Percentiles rank a stretch among this genome's conserved stretches.
These are phyloP conservation scores for Heloderma charlesbogerti DNA, from an alignment of 2,113 vertebrate species.

Conservation along the genomic window DNA sequence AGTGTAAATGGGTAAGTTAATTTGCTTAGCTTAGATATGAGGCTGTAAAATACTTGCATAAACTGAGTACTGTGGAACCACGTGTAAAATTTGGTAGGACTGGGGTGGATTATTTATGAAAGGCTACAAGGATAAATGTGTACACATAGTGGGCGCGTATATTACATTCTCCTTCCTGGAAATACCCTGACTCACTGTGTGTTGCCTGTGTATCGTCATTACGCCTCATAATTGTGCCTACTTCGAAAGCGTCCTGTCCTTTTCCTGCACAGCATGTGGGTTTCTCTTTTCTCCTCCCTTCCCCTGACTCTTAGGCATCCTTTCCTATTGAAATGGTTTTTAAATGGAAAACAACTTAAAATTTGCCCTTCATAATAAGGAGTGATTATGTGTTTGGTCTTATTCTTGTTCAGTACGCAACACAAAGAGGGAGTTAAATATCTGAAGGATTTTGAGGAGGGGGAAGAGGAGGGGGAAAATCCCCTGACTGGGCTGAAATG, in stretches of 20 bases:
- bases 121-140: slow-evolving; percentile 32
- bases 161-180: slow-evolving; percentile 42
- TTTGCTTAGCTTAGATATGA: slow-evolving; percentile 51
- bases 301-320: neutral
- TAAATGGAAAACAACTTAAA: slow-evolving; percentile 14
- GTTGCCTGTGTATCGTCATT: slow-evolving; percentile 57
- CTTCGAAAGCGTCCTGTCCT: neutral
- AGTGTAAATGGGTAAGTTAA: slow-evolving; percentile 53
- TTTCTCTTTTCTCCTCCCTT: neutral
- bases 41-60: slow-evolving; percentile 37
- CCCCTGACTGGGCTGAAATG: slow-evolving; percentile 25
- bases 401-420: neutral
- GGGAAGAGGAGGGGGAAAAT: slow-evolving; percentile 12
- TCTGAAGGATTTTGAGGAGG: neutral
- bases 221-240: slow-evolving; percentile 34
- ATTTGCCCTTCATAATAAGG: neutral
- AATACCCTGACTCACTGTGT: slow-evolving; percentile 26
- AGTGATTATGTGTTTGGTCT: slow-evolving; percentile 17
- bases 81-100: slow-evolving; percentile 34
- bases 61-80: slow-evolving; percentile 31
- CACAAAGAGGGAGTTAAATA: slow-evolving; percentile 16
- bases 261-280: neutral
- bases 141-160: slow-evolving; percentile 50
- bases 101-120: slow-evolving; percentile 38
- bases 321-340: slow-evolving; percentile 27